These are phyloP conservation scores for Drosophila subobscura DNA, from an alignment of 1,140 invertebrate species.

Conservation along the genomic window DNA sequence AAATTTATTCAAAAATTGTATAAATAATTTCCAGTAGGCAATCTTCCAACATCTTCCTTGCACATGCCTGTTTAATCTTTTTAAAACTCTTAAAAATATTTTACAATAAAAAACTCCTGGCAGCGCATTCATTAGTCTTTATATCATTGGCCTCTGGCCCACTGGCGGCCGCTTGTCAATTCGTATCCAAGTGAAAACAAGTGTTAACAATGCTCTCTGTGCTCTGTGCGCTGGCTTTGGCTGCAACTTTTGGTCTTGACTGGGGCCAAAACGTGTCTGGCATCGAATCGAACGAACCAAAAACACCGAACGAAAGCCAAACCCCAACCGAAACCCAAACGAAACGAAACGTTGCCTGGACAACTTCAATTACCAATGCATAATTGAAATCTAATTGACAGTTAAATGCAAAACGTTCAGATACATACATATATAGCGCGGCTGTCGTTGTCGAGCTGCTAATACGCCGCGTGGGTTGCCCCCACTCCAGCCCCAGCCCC, in stretches of 20 bases:
- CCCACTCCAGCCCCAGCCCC: not conserved
- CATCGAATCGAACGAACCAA: conserved; percentile 41
- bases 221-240: conserved; percentile 30
- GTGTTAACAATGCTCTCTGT: conserved; percentile 53
- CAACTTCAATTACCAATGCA: conserved; percentile 71
- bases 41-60: too few relatives aligned
- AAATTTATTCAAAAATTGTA: too few relatives aligned
- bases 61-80: too few relatives aligned
- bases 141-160: conserved; percentile 4
- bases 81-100: too few relatives aligned
- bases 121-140: conserved; percentile 15
- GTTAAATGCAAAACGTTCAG: conserved; percentile 67
- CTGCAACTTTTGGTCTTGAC: conserved; percentile 50
- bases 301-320: too few relatives aligned
- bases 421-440: conserved; percentile 21
- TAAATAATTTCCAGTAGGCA: too few relatives aligned
- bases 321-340: conserved; percentile 8
- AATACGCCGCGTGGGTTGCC: conserved; percentile 65
- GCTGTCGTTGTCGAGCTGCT: conserved; percentile 58
- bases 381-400: conserved; percentile 82
- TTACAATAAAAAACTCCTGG: too few relatives aligned
- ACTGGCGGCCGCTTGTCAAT: conserved; percentile 16
- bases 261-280: conserved; percentile 69
- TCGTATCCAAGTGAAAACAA: conserved; percentile 43
- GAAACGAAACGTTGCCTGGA: conserved; percentile 38